Evolutionary conservation across 2,113 vertebrate genomes (phyloP), one percentile per base, ranked within the genome.

Genomic region (Chelonoidis abingdonii): DNA sequence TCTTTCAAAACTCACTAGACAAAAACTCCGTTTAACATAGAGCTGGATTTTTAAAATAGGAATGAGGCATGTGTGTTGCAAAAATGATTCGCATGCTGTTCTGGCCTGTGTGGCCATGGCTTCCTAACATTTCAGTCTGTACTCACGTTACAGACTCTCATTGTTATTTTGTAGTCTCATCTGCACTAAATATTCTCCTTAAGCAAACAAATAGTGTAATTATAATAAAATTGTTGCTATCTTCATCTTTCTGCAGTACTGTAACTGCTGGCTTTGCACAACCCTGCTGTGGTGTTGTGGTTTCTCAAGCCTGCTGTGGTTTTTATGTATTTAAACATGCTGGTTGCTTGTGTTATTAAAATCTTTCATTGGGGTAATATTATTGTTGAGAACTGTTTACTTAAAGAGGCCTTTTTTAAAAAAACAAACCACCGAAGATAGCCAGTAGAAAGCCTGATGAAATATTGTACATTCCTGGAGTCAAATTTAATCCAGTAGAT

Each of bases 301-400:
- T 96, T 98, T 98, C 80, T 95, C 83, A 90, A 0, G 79, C 94
- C 88, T 91, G 44, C 95, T 93, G 89, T 86, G 80, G 94, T 56
- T 25, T 89, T 96, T 95, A 95, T 95, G 84, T 97, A 93, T 89
- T 95, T 97, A 97, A 97, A 90, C 79, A 9, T 90, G 93, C 89
- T 97, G 92, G 14, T 65, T 96, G 27, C 92, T 96, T 96, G 31
- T 96, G 69, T 96, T 97, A 96, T 80, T 90, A 79, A 96, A 97
- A 75, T 92, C 81, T 96, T 83, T 97, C 94, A 87, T 91, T 89
- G 96, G 53, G 81, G n/a, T 86, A 96, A 95, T 93, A 96, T 95
- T 96, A 81, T 91, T 93, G 86, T 91, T 89, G 80, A 96, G 83
- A 72, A 95, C 12, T 94, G 88, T 94, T 95, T 92, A 94, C 86